phyloP scores from a whole-genome alignment of 2,797 vertebrate genomes.

The Carapus acus region DNA sequence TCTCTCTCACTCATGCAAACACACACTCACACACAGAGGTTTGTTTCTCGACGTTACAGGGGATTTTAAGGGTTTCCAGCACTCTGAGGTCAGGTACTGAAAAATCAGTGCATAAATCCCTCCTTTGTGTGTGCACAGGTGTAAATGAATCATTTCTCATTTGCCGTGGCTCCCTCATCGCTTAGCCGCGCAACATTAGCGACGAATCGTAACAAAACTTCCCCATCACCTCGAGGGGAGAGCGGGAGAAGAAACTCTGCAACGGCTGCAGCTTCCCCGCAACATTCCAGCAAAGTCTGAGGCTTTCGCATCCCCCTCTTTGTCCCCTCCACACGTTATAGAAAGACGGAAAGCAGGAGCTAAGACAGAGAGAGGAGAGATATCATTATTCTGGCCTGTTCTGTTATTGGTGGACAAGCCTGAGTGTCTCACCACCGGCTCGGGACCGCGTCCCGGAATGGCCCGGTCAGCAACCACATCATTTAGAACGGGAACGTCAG shows the following conservation, averaged over 20 bases:
- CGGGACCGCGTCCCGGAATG: slow-evolving; percentile 18
- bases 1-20: slow-evolving; percentile 10
- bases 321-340: slow-evolving; percentile 29
- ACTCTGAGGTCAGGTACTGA: slow-evolving; percentile 13
- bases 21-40: slow-evolving; percentile 2
- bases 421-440: slow-evolving; percentile 22
- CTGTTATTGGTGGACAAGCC: slow-evolving; percentile 38
- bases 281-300: slow-evolving; percentile 30
- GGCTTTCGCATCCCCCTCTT: not conserved
- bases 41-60: slow-evolving; percentile 29
- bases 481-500: slow-evolving; percentile 29
- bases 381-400: slow-evolving; percentile 30
- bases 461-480: slow-evolving; percentile 47
- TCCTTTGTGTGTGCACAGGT: slow-evolving; percentile 14
- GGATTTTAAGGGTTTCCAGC: slow-evolving; percentile 34
- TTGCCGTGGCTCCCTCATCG: slow-evolving; percentile 25
- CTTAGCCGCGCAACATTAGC: slow-evolving; percentile 18
- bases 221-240: slow-evolving; percentile 41
- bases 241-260: slow-evolving; percentile 15
- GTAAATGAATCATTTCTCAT: slow-evolving; percentile 14
- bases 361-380: slow-evolving; percentile 6
- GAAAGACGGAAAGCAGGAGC: not conserved
- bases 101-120: slow-evolving; percentile 31
- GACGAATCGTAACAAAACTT: slow-evolving; percentile 22
- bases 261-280: slow-evolving; percentile 34